phyloP scores from a whole-genome alignment of 2,888 invertebrate species.

The Gryllus longicercus region DNA sequence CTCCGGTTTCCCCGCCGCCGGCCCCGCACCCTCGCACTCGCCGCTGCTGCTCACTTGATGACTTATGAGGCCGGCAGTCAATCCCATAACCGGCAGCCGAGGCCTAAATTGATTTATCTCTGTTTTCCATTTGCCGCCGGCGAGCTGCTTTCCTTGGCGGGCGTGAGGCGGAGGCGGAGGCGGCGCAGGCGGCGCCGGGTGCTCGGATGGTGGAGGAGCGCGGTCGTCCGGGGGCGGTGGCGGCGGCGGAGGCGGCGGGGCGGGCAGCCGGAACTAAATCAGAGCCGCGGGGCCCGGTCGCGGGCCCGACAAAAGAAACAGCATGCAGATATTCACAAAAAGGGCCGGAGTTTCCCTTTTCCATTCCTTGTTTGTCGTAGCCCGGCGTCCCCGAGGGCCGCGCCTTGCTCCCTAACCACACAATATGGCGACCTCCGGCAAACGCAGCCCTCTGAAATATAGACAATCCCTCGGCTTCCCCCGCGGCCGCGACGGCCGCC shows the following conservation, averaged over 20 bases:
- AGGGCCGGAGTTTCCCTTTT: conserved; percentile 17
- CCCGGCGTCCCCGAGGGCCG: conserved; percentile 7
- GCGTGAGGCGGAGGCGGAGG: background rate
- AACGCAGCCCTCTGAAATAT: conserved; percentile 17
- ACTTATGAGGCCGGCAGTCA: conserved; percentile 17
- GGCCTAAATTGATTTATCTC: conserved; percentile 17
- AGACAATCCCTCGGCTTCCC: conserved; percentile 17
- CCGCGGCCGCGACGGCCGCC: background rate
- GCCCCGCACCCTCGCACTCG: background rate
- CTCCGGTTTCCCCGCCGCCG: conserved; percentile 25
- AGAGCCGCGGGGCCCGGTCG: conserved; percentile 1
- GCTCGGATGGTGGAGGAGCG: background rate
- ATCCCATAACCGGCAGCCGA: conserved; percentile 3
- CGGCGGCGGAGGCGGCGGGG: background rate
- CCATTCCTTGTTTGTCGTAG: conserved; percentile 17
- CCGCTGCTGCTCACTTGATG: background rate
- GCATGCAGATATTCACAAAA: conserved; percentile 17
- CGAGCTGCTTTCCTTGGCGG: conserved; percentile 1
- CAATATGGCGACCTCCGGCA: conserved; percentile 17
- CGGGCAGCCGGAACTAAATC: conserved; percentile 17
- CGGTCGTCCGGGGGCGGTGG: background rate
- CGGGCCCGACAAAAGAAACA: conserved; percentile 2
- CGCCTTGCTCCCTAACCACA: conserved; percentile 17
- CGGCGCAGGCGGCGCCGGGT: background rate
- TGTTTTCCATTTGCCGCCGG: conserved; percentile 8